Conservation (phyloP, 2,888 invertebrate genomes). For the Hoplodrina blanda region DNA sequence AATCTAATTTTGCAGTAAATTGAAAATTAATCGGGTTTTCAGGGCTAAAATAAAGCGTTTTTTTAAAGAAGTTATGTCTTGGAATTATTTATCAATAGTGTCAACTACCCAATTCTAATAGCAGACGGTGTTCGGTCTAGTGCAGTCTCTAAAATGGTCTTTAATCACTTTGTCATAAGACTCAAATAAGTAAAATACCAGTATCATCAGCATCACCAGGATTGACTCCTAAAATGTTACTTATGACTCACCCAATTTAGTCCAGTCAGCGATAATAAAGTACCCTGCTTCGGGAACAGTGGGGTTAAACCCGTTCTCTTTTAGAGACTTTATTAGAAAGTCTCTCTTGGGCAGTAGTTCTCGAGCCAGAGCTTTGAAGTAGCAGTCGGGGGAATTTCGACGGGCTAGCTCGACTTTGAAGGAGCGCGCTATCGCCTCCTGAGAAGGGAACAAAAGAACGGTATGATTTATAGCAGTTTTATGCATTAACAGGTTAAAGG, state of each 20-base stretch:
- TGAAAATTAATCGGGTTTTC: no score
- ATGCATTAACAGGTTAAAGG: not conserved
- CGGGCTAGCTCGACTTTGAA: constrained; percentile 96
- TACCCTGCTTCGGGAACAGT: constrained; percentile 99
- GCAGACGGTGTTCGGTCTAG: no score
- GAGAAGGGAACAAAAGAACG: constrained; percentile 34
- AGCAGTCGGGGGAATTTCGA: constrained; percentile 94
- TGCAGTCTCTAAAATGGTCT: no score
- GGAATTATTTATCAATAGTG: no score
- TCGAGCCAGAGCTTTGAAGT: constrained; percentile 94
- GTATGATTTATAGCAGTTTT: not conserved
- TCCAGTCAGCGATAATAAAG: constrained; percentile 98
- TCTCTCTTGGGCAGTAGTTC: constrained; percentile 95
- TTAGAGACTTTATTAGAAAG: constrained; percentile 93
- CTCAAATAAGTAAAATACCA: no score
- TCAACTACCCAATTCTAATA: no score
- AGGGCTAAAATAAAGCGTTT: no score
- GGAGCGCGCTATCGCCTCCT: constrained; percentile 97
- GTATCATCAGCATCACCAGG: no score
- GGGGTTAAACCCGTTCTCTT: constrained; percentile 96
- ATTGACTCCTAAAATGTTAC: no score
- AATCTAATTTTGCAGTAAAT: no score
- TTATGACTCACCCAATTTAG: constrained; percentile 90
- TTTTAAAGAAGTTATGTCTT: no score
- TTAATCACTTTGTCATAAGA: no score